A percentile compares a stretch with the other conserved stretches of the same genome.
Conservation (phyloP, 2,888 invertebrate genomes). For the Chironomus riparius region DNA sequence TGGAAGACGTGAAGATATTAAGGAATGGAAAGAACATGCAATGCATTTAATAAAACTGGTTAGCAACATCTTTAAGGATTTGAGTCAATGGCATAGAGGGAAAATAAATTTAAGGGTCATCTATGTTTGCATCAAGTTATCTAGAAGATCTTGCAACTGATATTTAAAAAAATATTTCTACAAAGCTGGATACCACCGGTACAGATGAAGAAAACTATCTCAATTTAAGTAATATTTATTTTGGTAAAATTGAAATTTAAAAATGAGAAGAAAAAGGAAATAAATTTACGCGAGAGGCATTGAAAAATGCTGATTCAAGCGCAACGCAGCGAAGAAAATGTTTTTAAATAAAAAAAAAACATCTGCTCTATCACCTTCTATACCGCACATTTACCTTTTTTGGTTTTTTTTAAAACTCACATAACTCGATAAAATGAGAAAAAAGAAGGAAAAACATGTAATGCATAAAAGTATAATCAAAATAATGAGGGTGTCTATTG, state of each 20-base stretch:
- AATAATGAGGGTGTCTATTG: constrained; percentile 26
- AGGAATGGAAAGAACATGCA: neutral
- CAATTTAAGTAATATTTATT: neutral
- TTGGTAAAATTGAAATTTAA: neutral
- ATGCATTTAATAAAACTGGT: neutral
- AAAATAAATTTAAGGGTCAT: neutral
- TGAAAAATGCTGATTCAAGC: neutral
- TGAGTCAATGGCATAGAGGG: neutral
- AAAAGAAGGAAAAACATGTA: neutral
- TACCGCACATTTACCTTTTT: neutral
- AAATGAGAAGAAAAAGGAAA: neutral
- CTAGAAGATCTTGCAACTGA: neutral
- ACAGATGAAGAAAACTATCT: too few relatives aligned
- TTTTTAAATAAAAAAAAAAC: neutral
- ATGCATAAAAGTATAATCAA: constrained; percentile 24
- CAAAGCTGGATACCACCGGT: too few relatives aligned
- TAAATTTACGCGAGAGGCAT: neutral
- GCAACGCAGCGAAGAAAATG: neutral
- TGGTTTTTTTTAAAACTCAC: neutral
- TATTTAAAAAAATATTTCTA: neutral
- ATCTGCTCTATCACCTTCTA: constrained; percentile 17
- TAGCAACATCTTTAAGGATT: neutral
- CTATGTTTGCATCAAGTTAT: neutral
- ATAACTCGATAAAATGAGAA: neutral
- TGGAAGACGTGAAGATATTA: neutral